Evolutionary conservation across 1,140 invertebrate species (phyloP), one percentile per base, ranked within the genome.

Genomic region (Ridgeia piscesae): DNA sequence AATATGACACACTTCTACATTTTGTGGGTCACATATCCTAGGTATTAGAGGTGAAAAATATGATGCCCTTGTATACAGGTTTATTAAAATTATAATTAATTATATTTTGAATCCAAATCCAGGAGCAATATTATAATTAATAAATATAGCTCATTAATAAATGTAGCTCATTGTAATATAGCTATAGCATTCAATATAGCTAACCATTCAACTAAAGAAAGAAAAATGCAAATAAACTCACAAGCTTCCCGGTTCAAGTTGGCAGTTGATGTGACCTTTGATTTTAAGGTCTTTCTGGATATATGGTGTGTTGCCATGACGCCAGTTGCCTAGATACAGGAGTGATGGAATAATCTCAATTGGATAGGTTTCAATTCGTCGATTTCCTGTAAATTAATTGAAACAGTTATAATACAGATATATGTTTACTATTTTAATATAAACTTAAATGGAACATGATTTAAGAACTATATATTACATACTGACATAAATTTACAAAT

Each of bases 221-320:
- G 42, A 42, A 11, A 42, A 42, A 42, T 6, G 4, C 11, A 8
- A 4, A 35, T 90, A 33, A 8, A 94, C 95, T 95, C 93, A 95
- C 95, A 95, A 95, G 58, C 94, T 94, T 92, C 94, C 95, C 77
- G 93, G 89, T 91, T 95, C 94, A 11, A 95, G 93, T 94, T 94
- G 94, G 90, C 95, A 95, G 93, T 96, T 95, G 34, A 96, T 94
- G 93, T 95, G 95, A 35, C 94, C 94, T 94, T 95, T 94, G 31
- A 96, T 95, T 92, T 96, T 96, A 6, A 96, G 92, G 93, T 96
- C 95, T 93, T 96, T 96, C 92, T 95, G 95, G 17, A 96, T 94
- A 91, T 95, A 94, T n/a, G 94, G 34, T 58, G 95, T 94, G 92
- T 95, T 95, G 31, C 94, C 96, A 90, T 96, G 96, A 50, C 93